Base-by-base conservation (phyloP, 92 coral and sea anemone genomes). In the Actinernus sp. region DNA sequence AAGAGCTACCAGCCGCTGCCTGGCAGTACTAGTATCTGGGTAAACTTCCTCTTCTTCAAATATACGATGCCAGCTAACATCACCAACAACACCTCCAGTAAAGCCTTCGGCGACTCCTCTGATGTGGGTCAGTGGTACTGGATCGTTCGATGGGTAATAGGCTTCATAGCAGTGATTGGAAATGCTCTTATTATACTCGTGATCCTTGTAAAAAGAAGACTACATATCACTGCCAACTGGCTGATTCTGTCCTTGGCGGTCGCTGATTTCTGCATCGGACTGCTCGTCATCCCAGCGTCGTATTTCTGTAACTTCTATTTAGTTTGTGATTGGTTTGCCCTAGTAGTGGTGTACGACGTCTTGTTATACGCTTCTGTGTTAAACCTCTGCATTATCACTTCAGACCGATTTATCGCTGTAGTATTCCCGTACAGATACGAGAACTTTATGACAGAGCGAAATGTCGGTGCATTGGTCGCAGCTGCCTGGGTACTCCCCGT, bases 341-440 rank as follows among this genome's bases (percentile, higher is more conserved):
- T 45, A 4, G 4, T 6, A 4, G 52, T 23, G 10, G 52, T 45
- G 5, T 45, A 45, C 22, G 22, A 45, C 52, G 6, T 45, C 4
- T 45, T 45, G 21, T 23, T 45, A 4, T 45, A 45, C 22, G 52
- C 21, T 6, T 45, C 52, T 4, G 52, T 45, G 5, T 4, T 18
- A 45, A 45, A 45, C 19, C 17, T 45, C 5, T 45, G 11, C 19
- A 4, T 17, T 9, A 45, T 45, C 10, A 45, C 52, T 17, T 12
- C 52, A 9, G 52, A 45, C 11, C 52, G 52, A 8, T 45, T 45
- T 23, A 45, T 45, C 52, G 52, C 52, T 4, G 52, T 45, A 4
- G 52, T 45, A 4, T 18, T 9, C 52, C 52, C 52, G 19, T 45
- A 45, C 52, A 8, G 52, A 12, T 45, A 45, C 52, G 52, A 8